These are phyloP conservation scores for Muscicapa comitata DNA, from an alignment of 2,797 vertebrate species.

Conservation along the genomic window DNA sequence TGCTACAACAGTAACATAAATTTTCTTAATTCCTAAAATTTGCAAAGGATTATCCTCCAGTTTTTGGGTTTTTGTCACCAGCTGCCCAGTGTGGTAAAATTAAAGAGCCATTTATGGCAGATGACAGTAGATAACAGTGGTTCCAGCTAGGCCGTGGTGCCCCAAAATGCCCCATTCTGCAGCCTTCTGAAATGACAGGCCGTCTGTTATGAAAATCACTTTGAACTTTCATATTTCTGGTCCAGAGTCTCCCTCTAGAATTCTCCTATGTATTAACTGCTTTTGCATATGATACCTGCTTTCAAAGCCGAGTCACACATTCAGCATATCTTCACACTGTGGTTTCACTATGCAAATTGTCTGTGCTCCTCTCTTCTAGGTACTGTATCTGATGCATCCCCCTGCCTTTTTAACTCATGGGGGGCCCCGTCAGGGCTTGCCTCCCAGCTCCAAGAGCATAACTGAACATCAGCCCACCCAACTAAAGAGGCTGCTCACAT, in stretches of 20 bases:
- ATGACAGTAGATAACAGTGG: background rate
- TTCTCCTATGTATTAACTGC: background rate
- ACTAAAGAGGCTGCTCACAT: background rate
- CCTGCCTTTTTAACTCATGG: background rate
- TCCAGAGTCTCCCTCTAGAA: background rate
- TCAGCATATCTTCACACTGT: background rate
- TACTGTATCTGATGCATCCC: background rate
- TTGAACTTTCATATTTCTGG: background rate
- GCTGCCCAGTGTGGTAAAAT: background rate
- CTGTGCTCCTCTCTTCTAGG: background rate
- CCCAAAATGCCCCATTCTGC: background rate
- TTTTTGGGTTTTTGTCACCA: background rate
- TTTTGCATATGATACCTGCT: background rate
- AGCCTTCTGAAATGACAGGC: background rate
- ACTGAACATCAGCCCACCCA: background rate
- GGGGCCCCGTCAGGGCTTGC: background rate
- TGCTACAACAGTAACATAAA: background rate
- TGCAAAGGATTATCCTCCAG: background rate
- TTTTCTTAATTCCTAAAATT: background rate
- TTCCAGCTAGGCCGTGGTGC: background rate
- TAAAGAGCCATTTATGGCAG: background rate
- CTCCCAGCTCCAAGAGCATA: background rate
- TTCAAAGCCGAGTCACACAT: background rate
- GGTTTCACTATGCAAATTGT: conserved; percentile 7
- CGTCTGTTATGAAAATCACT: background rate